phyloP scores from a whole-genome alignment of 2,797 vertebrate species.

The Cynodonichthys magdalenae region DNA sequence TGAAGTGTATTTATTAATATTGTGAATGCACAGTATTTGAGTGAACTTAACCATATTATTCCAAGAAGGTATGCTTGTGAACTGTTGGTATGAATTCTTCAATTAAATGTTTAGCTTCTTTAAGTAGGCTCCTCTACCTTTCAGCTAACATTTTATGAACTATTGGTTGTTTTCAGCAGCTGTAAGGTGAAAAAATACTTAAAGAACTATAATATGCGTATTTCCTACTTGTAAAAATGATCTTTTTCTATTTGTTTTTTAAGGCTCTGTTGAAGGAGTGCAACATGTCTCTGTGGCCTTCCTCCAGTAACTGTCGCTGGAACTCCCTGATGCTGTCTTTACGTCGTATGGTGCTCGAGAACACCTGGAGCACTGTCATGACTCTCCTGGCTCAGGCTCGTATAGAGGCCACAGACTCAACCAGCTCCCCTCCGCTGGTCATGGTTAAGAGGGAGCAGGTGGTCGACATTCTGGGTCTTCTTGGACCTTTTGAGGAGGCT shows the following conservation, averaged over 20 bases:
- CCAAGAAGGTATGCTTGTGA: background rate
- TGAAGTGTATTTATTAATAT: too few relatives aligned
- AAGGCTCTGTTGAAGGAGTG: conserved; percentile 75
- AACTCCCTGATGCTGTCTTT: conserved; percentile 76
- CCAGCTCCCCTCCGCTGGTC: conserved; percentile 71
- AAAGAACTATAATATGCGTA: background rate
- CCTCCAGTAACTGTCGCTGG: conserved; percentile 73
- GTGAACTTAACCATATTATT: too few relatives aligned
- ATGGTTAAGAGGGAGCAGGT: conserved; percentile 78
- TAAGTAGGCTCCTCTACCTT: too few relatives aligned
- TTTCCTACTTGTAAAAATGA: background rate
- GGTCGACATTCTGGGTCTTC: conserved; percentile 75
- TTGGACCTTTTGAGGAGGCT: conserved; percentile 80
- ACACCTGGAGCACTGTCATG: conserved; percentile 70
- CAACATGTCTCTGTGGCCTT: conserved; percentile 69
- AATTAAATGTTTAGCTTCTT: background rate
- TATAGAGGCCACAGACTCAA: conserved; percentile 66
- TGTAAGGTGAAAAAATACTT: background rate
- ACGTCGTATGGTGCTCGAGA: conserved; percentile 72
- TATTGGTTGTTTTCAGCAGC: background rate
- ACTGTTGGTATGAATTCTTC: background rate
- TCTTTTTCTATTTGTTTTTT: background rate
- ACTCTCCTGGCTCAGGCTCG: conserved; percentile 77
- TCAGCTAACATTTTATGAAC: background rate
- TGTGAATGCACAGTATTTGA: too few relatives aligned